Conservation (phyloP, 2,797 vertebrate species). For the Lophotriccus pileatus region DNA sequence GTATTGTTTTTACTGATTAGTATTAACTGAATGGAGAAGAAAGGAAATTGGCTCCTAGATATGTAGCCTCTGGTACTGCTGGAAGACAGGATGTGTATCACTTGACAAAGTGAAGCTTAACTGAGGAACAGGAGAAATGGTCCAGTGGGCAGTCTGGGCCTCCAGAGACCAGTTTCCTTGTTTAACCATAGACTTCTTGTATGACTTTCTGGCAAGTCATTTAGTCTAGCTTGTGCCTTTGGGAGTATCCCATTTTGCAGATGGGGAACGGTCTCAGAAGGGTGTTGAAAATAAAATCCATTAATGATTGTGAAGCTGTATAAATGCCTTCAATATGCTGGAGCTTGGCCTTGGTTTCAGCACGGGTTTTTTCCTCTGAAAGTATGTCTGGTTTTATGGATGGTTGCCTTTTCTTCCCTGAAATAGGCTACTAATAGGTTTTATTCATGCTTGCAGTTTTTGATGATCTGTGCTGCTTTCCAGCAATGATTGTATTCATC, state of each 20-base stretch:
- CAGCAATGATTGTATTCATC: background rate
- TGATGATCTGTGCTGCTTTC: slow-evolving; percentile 5
- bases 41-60: background rate
- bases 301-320: slow-evolving; percentile 28
- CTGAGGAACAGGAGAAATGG: background rate
- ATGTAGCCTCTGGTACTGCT: background rate
- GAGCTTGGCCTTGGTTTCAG: slow-evolving; percentile 18
- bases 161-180: background rate
- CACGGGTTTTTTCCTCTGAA: background rate
- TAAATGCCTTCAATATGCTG: slow-evolving; percentile 53
- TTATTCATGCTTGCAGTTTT: background rate
- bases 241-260: slow-evolving; percentile 22
- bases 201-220: background rate
- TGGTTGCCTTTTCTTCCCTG: slow-evolving; percentile 40
- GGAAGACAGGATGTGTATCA: background rate
- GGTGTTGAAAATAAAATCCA: slow-evolving; percentile 58
- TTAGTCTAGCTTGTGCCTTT: background rate
- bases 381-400: slow-evolving; percentile 43
- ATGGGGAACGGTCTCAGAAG: slow-evolving; percentile 12
- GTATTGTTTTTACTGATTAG: background rate
- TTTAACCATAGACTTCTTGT: background rate
- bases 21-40: background rate
- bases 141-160: background rate
- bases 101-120: background rate
- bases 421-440: background rate